phyloP scores from a whole-genome alignment of 2,888 invertebrate species.

The Napeogenes sylphis region DNA sequence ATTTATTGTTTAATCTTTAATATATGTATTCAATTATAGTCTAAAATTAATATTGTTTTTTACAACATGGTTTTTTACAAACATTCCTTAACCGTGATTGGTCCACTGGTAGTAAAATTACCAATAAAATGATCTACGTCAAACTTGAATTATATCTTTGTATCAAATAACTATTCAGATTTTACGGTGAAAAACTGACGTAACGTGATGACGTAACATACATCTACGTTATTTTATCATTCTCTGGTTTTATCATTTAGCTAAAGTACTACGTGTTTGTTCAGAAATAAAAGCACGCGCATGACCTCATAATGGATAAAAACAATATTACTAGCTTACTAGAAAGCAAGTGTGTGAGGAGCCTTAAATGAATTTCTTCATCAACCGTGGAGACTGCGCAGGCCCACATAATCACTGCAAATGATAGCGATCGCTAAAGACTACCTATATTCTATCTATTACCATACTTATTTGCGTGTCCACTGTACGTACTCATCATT shows the following conservation, averaged over 20 bases:
- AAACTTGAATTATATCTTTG: slow-evolving; percentile 1
- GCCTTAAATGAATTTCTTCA: slow-evolving; percentile 63
- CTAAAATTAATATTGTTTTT: no score
- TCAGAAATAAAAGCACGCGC: background rate
- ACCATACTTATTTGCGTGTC: slow-evolving; percentile 37
- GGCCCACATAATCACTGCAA: slow-evolving; percentile 58
- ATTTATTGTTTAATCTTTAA: no score
- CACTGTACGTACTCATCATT: slow-evolving; percentile 20
- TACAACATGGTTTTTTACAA: no score
- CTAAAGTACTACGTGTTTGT: background rate
- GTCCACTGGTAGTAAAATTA: background rate
- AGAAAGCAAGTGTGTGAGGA: slow-evolving; percentile 6
- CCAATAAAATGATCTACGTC: slow-evolving; percentile 1
- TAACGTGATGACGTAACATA: background rate
- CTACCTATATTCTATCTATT: slow-evolving; percentile 40
- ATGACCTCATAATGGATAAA: background rate
- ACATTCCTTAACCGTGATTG: background rate
- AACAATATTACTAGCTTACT: background rate
- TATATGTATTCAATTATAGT: background rate
- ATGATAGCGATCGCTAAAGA: slow-evolving; percentile 53
- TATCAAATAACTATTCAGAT: background rate
- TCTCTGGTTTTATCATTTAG: background rate
- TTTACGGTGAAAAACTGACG: slow-evolving; percentile 2
- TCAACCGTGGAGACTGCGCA: slow-evolving; percentile 47
- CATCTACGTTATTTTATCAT: background rate